Evolutionary conservation across 2,113 vertebrate species (phyloP).

Genomic region (Chroicocephalus ridibundus): DNA sequence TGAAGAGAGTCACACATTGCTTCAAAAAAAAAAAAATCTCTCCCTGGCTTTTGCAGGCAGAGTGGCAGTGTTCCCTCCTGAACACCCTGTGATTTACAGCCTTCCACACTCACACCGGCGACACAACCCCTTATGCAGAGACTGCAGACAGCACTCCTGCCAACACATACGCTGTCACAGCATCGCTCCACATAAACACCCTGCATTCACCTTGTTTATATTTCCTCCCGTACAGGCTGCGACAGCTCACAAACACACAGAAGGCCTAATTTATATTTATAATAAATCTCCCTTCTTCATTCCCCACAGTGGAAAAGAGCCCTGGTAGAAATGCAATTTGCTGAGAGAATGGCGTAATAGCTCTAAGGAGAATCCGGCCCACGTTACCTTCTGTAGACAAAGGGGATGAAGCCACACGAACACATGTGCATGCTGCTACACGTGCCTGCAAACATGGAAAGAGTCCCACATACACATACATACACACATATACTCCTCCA

Average conservation of each 20-base stretch:
- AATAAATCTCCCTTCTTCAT: constrained; percentile 7
- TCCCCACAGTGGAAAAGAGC: background rate
- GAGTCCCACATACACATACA: background rate
- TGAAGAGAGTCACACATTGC: background rate
- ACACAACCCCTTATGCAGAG: background rate
- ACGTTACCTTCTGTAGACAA: background rate
- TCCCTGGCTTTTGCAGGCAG: constrained; percentile 21
- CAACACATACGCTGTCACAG: constrained; percentile 11
- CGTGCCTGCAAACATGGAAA: background rate
- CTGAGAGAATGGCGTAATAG: background rate
- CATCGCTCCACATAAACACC: background rate
- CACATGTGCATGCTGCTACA: background rate
- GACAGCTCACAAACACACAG: constrained; percentile 8
- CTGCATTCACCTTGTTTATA: constrained; percentile 36
- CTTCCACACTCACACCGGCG: background rate
- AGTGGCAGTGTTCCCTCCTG: constrained; percentile 36
- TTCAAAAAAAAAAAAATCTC: background rate
- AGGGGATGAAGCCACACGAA: background rate
- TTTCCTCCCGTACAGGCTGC: background rate
- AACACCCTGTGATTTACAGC: constrained; percentile 43
- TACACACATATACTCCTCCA: background rate
- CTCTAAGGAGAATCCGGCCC: background rate
- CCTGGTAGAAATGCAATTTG: background rate
- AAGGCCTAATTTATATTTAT: constrained; percentile 44
- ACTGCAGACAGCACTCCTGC: constrained; percentile 28